Conservation (phyloP, 2,888 invertebrate species). For the Ennomos fuscantarius region DNA sequence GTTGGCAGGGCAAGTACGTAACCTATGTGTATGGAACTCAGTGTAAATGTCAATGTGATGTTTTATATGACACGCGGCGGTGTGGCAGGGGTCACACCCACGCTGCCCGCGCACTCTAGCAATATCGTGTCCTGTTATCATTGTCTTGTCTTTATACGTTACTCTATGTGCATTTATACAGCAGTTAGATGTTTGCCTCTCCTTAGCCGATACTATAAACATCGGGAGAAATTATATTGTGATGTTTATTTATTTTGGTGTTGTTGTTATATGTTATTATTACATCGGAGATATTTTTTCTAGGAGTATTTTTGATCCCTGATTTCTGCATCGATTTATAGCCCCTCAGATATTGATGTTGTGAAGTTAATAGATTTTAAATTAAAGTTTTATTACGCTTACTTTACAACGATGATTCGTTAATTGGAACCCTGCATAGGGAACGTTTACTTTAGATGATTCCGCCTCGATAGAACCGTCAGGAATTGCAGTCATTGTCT, state of each 20-base stretch:
- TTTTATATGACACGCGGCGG: conserved; percentile 55
- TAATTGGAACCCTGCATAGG: conserved; percentile 70
- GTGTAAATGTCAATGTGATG: conserved; percentile 81
- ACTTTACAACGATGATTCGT: conserved; percentile 50
- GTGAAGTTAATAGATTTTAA: conserved; percentile 73
- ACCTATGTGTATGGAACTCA: conserved; percentile 69
- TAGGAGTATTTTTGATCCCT: conserved; percentile 77
- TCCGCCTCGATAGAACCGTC: conserved; percentile 78
- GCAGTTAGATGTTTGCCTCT: conserved; percentile 83
- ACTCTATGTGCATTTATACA: conserved; percentile 81
- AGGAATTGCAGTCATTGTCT: conserved; percentile 71
- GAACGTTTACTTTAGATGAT: conserved; percentile 75
- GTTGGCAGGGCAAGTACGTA: conserved; percentile 99
- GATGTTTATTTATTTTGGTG: conserved; percentile 80
- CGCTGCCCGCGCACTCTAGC: conserved; percentile 66
- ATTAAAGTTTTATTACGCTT: conserved; percentile 69
- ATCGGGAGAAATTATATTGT: conserved; percentile 71
- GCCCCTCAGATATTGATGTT: conserved; percentile 82
- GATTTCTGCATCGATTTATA: conserved; percentile 78
- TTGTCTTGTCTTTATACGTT: conserved; percentile 80
- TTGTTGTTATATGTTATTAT: conserved; percentile 71
- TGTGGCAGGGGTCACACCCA: conserved; percentile 49
- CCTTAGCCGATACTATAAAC: conserved; percentile 76
- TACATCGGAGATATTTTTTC: conserved; percentile 64
- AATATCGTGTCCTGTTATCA: conserved; percentile 78